Percentiles rank a stretch among this genome's conserved stretches.
Conservation (phyloP, 1,140 invertebrate genomes). For the Drosophila lini region DNA sequence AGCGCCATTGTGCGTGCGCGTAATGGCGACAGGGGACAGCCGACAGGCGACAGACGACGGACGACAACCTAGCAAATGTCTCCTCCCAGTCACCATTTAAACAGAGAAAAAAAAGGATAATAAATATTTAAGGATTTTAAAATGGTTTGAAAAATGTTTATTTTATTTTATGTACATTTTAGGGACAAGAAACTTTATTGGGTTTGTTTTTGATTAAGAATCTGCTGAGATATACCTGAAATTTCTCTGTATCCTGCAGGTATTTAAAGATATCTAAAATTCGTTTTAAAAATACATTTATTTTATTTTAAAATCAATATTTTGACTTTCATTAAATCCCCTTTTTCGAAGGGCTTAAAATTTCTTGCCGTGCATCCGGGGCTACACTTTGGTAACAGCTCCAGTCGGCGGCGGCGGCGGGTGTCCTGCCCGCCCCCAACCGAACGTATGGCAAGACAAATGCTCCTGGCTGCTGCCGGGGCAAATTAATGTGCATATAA, state of each 20-base stretch:
- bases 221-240: too few relatives aligned
- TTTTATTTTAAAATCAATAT: not conserved
- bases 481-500: constrained; percentile 80
- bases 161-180: too few relatives aligned
- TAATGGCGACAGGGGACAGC: constrained; percentile 72
- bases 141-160: not conserved
- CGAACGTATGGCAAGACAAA: constrained; percentile 71
- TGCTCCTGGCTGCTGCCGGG: constrained; percentile 69
- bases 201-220: not conserved
- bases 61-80: constrained; percentile 41
- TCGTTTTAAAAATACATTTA: not conserved
- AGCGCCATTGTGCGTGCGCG: constrained; percentile 76
- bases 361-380: constrained; percentile 21
- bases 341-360: not conserved
- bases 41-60: constrained; percentile 23
- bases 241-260: not conserved
- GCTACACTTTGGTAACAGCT: constrained; percentile 30
- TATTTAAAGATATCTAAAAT: not conserved
- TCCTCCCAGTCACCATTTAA: constrained; percentile 11
- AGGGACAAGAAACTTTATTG: not conserved
- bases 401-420: constrained; percentile 8
- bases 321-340: not conserved
- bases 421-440: constrained; percentile 15
- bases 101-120: not conserved
- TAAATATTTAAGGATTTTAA: not conserved